These are phyloP conservation scores for Hyles euphorbiae DNA, from an alignment of 1,140 invertebrate genomes.

Conservation along the genomic window DNA sequence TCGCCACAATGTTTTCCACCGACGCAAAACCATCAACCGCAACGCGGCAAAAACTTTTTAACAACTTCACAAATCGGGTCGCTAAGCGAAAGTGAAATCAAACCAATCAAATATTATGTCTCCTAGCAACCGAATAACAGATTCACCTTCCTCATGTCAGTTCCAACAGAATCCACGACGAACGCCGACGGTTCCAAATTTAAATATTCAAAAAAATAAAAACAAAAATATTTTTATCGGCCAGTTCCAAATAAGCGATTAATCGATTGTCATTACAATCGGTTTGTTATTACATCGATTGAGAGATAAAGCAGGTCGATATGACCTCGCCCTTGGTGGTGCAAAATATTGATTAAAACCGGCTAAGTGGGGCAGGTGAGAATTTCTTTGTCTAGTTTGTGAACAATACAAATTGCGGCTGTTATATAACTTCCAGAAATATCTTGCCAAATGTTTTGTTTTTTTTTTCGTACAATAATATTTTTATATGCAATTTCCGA, in stretches of 20 bases:
- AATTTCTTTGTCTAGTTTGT: slow-evolving; percentile 2
- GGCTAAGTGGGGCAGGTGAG: slow-evolving; percentile 28
- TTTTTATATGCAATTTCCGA: no score
- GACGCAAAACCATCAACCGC: no score
- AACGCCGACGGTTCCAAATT: slow-evolving; percentile 38
- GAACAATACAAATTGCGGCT: no score
- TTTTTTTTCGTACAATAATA: no score
- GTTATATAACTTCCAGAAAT: no score
- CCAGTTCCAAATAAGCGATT: background rate
- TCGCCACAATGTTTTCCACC: no score
- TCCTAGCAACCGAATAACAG: slow-evolving; percentile 59
- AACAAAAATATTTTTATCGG: slow-evolving; percentile 1
- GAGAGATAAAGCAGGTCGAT: slow-evolving; percentile 36
- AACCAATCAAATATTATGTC: slow-evolving; percentile 18
- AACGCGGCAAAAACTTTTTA: no score
- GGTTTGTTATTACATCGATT: slow-evolving; percentile 4
- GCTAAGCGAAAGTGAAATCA: no score
- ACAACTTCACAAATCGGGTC: no score
- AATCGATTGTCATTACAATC: background rate
- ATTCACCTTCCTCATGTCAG: slow-evolving; percentile 31
- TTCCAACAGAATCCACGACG: slow-evolving; percentile 22
- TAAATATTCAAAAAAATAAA: slow-evolving; percentile 16
- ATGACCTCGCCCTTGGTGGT: slow-evolving; percentile 54
- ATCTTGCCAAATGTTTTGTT: no score
- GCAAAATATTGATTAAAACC: slow-evolving; percentile 56